These are phyloP conservation scores for Bombylius discolor DNA, from an alignment of 2,888 invertebrate species.

Conservation along the genomic window DNA sequence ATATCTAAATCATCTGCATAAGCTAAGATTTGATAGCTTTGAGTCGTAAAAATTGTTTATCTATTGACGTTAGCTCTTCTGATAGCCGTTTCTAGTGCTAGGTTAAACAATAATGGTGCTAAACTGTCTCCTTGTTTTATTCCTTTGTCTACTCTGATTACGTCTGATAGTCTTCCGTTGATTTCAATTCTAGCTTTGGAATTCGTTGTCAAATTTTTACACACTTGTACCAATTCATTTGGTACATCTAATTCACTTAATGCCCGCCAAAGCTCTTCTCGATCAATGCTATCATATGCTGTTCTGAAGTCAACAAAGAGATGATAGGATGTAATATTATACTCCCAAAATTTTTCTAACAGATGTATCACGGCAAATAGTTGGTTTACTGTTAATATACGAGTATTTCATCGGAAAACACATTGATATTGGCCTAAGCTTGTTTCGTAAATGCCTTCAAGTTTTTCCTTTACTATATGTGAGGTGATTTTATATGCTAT, in stretches of 20 bases:
- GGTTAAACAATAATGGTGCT: background rate
- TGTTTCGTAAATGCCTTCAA: background rate
- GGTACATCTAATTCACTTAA: background rate
- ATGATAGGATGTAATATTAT: background rate
- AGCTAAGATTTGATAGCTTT: background rate
- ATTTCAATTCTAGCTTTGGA: background rate
- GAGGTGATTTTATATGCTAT: background rate
- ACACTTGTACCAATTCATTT: background rate
- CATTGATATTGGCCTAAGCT: background rate
- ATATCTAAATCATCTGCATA: slow-evolving; percentile 4
- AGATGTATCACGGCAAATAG: background rate
- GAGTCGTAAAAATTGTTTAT: background rate
- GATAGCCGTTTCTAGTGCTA: background rate
- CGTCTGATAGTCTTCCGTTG: background rate
- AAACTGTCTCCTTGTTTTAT: background rate
- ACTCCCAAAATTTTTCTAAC: background rate
- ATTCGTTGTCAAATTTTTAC: background rate
- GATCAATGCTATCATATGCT: background rate
- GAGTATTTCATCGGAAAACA: background rate
- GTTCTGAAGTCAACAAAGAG: background rate
- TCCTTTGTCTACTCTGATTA: background rate
- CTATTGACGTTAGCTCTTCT: background rate
- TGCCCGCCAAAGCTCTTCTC: background rate
- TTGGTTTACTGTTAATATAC: background rate
- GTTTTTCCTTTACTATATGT: background rate